Percentiles rank a stretch among this genome's conserved stretches.
Conservation (phyloP, 1,140 invertebrate genomes). For the Solenopsis fugax region DNA sequence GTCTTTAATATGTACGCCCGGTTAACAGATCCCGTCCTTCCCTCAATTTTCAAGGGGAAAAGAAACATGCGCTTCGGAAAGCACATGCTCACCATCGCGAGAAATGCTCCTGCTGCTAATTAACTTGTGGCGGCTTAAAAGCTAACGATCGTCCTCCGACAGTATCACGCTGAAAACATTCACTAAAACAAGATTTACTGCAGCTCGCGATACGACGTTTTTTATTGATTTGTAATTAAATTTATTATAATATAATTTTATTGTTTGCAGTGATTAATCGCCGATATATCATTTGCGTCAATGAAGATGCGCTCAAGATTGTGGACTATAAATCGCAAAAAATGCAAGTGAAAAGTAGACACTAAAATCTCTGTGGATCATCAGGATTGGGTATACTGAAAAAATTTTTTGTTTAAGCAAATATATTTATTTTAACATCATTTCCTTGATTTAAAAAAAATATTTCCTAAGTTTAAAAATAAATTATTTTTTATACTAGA, state of each 20-base stretch:
- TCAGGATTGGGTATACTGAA: too few relatives aligned
- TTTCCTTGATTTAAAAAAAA: too few relatives aligned
- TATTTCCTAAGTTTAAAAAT: too few relatives aligned
- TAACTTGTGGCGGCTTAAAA: neutral
- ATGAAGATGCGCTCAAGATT: neutral
- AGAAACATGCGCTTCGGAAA: neutral
- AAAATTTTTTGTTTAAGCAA: too few relatives aligned
- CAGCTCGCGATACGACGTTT: neutral
- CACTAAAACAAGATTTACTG: neutral
- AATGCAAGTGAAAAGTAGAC: neutral
- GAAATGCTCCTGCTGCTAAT: neutral
- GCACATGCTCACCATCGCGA: neutral
- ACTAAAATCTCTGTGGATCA: too few relatives aligned
- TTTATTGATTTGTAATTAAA: neutral
- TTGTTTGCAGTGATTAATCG: neutral
- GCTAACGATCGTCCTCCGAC: neutral
- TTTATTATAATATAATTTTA: neutral
- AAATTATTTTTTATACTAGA: too few relatives aligned
- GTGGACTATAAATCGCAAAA: neutral
- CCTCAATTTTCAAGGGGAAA: neutral
- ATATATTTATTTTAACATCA: too few relatives aligned
- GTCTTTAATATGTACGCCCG: constrained; percentile 61
- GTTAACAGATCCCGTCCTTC: neutral
- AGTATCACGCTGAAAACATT: neutral
- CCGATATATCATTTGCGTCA: neutral